Conservation (phyloP, 2,113 vertebrate species). For the Stegostoma tigrinum region DNA sequence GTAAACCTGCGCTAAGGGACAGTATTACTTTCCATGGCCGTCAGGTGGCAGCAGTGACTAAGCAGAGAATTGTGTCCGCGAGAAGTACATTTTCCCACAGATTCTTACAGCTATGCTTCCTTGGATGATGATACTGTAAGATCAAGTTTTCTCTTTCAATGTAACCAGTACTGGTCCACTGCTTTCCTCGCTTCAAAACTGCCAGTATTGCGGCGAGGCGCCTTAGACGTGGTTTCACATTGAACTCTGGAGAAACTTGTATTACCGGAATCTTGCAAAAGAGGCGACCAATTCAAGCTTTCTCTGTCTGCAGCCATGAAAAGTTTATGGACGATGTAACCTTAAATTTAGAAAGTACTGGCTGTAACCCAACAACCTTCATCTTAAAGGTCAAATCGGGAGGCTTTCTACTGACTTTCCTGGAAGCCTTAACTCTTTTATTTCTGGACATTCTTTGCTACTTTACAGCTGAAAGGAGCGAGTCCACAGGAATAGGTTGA, state of each 20-base stretch:
- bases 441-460: not conserved
- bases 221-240: not conserved
- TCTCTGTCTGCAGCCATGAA: conserved; percentile 16
- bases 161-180: not conserved
- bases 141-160: not conserved
- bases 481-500: not conserved
- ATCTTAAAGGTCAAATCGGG: conserved; percentile 34
- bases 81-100: not conserved
- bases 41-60: conserved; percentile 1
- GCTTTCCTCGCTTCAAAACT: not conserved
- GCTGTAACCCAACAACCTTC: not conserved
- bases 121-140: not conserved
- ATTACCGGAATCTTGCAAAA: not conserved
- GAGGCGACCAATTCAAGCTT: not conserved
- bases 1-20: not conserved
- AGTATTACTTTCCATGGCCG: not conserved
- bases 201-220: not conserved
- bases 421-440: not conserved
- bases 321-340: not conserved
- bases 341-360: conserved; percentile 37
- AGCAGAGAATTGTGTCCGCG: not conserved
- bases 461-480: not conserved
- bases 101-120: not conserved
- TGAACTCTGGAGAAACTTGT: not conserved
- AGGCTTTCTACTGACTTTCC: not conserved